Conservation (phyloP, 2,888 invertebrate genomes). For the Dolichopus griseipennis region DNA sequence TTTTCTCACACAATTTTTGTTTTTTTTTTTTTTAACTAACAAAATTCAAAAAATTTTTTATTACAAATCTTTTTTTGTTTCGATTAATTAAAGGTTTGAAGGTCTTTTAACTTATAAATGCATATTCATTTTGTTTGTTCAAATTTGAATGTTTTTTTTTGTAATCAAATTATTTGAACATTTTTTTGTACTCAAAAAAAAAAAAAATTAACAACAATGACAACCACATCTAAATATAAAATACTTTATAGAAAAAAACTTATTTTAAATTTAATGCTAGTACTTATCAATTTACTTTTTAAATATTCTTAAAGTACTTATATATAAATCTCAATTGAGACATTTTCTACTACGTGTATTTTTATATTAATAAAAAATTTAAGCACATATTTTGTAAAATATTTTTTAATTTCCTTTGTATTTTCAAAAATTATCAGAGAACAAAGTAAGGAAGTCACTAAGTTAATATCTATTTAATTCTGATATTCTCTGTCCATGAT, state of each 20-base stretch:
- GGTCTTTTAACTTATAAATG: neutral
- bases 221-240: no score
- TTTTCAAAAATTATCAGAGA: neutral
- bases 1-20: no score
- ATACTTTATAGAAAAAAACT: no score
- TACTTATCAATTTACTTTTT: neutral
- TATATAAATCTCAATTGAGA: neutral
- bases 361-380: neutral
- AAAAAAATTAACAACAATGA: neutral
- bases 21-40: no score
- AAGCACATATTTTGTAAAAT: neutral
- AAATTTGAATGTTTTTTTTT: neutral
- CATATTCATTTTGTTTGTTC: neutral
- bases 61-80: no score
- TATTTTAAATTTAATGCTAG: neutral
- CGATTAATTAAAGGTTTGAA: neutral
- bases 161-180: neutral
- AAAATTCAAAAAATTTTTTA: no score
- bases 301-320: neutral
- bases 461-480: neutral
- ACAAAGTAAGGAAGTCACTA: neutral
- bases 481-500: no score
- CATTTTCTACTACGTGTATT: neutral
- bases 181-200: neutral
- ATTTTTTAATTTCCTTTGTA: neutral